Conservation (phyloP, 1,140 invertebrate genomes). For the Anastrepha obliqua region DNA sequence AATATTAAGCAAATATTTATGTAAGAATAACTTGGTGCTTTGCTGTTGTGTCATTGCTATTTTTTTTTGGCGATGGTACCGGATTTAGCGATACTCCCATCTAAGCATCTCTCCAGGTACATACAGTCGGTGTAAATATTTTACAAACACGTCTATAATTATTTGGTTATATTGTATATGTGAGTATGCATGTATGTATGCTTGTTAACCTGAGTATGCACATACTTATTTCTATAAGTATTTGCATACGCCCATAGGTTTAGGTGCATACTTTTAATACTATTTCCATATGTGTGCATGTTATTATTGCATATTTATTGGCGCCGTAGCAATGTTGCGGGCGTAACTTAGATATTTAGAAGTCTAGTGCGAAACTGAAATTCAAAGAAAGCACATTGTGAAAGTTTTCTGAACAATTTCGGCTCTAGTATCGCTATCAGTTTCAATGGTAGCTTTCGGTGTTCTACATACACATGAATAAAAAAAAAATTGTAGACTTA, state of each 20-base stretch:
- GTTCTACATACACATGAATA: neutral
- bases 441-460: conserved; percentile 6
- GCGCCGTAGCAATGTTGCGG: neutral
- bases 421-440: neutral
- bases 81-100: neutral
- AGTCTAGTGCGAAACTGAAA: neutral
- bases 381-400: neutral
- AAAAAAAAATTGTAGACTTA: conserved; percentile 9
- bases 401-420: neutral
- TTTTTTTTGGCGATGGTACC: conserved; percentile 5
- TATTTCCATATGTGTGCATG: neutral
- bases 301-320: conserved; percentile 40
- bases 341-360: conserved; percentile 1
- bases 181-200: conserved; percentile 3
- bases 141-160: conserved; percentile 6
- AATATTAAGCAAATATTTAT: neutral
- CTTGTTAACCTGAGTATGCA: neutral
- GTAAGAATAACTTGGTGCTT: neutral
- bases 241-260: neutral
- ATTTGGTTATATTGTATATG: conserved; percentile 30
- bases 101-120: conserved; percentile 13
- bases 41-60: conserved; percentile 13
- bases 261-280: conserved; percentile 3
- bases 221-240: neutral
- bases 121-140: conserved; percentile 40